These are phyloP conservation scores for Strix occidentalis DNA, from an alignment of 2,797 vertebrate genomes.

Conservation along the genomic window DNA sequence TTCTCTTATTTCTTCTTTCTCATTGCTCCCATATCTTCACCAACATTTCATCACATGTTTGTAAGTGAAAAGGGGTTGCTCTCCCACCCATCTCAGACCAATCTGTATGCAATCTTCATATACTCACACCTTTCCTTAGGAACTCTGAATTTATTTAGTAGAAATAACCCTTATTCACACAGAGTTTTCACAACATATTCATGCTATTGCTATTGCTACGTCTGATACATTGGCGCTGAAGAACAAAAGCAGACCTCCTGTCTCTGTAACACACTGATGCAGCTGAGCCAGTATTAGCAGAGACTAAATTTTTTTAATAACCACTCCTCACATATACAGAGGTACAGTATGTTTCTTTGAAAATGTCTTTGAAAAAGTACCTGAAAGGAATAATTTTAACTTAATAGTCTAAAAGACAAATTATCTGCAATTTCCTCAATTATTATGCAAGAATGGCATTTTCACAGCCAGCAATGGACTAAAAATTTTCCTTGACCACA, in stretches of 20 bases:
- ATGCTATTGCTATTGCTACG: neutral
- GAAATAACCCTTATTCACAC: neutral
- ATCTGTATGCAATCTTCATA: neutral
- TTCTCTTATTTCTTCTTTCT: neutral
- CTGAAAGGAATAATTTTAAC: neutral
- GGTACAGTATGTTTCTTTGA: neutral
- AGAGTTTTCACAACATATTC: neutral
- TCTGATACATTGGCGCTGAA: neutral
- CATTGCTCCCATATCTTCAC: neutral
- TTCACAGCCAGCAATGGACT: neutral
- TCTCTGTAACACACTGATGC: neutral
- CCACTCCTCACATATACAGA: fast-evolving
- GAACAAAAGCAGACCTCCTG: neutral
- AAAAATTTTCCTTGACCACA: neutral
- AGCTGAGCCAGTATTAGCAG: neutral
- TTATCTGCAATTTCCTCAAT: neutral
- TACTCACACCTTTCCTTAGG: neutral
- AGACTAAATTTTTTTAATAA: neutral
- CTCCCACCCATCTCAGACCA: neutral
- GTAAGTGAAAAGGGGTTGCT: neutral
- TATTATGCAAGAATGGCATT: neutral
- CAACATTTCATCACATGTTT: neutral
- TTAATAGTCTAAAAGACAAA: neutral
- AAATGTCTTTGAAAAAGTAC: neutral
- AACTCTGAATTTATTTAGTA: neutral